Evolutionary conservation across 2,797 vertebrate species (phyloP).

Genomic region (Arctocebus calabarensis): DNA sequence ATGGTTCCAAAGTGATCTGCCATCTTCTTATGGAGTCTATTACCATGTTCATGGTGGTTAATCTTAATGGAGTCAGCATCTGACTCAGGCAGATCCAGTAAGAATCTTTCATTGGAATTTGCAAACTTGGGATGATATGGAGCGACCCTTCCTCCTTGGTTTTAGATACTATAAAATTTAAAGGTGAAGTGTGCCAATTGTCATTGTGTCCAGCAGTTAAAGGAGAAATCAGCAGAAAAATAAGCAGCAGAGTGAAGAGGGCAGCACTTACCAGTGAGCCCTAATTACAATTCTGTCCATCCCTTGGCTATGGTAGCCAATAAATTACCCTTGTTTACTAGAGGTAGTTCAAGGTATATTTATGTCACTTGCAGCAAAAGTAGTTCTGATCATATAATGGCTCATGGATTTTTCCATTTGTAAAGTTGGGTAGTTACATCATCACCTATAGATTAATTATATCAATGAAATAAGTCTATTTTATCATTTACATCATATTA

Average conservation of each 20-base stretch:
- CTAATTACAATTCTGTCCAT: not conserved
- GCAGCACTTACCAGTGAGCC: not conserved
- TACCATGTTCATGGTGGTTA: not conserved
- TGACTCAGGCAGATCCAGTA: not conserved
- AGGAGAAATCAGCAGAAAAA: not conserved
- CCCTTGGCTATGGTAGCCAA: not conserved
- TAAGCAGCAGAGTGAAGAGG: not conserved
- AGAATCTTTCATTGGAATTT: not conserved
- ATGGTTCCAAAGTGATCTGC: not conserved
- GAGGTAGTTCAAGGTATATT: not conserved
- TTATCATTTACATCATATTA: not conserved
- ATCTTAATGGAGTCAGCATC: not conserved
- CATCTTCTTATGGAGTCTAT: not conserved
- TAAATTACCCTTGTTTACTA: constrained; percentile 5
- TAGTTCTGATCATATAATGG: not conserved
- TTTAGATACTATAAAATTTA: not conserved
- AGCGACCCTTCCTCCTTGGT: not conserved
- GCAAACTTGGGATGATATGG: not conserved
- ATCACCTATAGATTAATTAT: not conserved
- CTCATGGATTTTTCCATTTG: constrained; percentile 36
- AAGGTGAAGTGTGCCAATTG: not conserved
- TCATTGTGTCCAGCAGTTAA: not conserved
- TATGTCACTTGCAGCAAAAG: not conserved
- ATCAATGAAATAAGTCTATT: not conserved
- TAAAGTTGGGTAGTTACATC: constrained; percentile 31